These are phyloP conservation scores for Choloepus hoffmanni DNA, from an alignment of 2,113 vertebrate genomes.

Conservation along the genomic window DNA sequence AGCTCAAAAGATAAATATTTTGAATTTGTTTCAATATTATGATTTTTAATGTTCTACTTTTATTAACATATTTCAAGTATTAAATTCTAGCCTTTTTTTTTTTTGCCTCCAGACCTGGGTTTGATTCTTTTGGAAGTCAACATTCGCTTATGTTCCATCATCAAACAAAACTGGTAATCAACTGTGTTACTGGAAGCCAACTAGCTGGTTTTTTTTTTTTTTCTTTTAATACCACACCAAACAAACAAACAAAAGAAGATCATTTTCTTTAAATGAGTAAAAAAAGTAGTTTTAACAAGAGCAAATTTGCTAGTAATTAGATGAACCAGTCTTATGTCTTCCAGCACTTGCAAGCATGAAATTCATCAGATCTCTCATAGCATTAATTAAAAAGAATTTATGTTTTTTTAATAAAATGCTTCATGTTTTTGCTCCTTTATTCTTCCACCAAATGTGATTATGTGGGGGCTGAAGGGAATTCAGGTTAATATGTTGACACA, in stretches of 20 bases:
- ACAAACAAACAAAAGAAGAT: constrained; percentile 75
- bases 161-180: constrained; percentile 86
- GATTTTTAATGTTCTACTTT: constrained; percentile 89
- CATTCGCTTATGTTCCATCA: constrained; percentile 83
- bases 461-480: constrained; percentile 98
- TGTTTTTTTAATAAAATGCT: constrained; percentile 92
- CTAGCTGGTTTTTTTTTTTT: constrained; percentile 64
- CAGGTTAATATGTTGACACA: constrained; percentile 99
- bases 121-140: constrained; percentile 85
- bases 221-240: constrained; percentile 72
- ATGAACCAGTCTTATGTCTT: constrained; percentile 86
- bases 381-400: constrained; percentile 92
- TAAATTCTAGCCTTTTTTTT: constrained; percentile 78
- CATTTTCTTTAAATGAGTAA: constrained; percentile 82
- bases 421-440: constrained; percentile 87
- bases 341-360: constrained; percentile 87
- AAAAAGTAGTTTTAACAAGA: constrained; percentile 81
- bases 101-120: constrained; percentile 82
- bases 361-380: constrained; percentile 87
- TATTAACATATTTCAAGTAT: constrained; percentile 87
- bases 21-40: constrained; percentile 89
- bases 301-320: constrained; percentile 89
- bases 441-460: constrained; percentile 88
- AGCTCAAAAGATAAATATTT: constrained; percentile 85
- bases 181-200: constrained; percentile 84